phyloP scores from a whole-genome alignment of 2,797 vertebrate genomes.

The Ibycter americanus region DNA sequence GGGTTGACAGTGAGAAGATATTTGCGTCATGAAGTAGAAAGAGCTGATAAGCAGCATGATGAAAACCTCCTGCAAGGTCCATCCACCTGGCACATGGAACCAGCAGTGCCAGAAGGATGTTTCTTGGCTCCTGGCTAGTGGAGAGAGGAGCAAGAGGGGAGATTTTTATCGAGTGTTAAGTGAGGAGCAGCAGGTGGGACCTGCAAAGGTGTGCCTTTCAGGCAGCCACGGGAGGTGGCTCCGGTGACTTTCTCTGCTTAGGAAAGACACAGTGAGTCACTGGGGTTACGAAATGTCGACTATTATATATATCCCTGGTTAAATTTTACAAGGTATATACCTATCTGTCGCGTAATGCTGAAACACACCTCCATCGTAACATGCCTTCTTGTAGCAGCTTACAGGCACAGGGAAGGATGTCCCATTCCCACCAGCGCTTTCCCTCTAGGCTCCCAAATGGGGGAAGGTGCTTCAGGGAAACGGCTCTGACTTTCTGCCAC shows the following conservation, averaged over 20 bases:
- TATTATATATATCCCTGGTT: neutral
- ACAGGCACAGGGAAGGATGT: neutral
- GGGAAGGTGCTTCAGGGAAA: neutral
- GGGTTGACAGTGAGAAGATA: neutral
- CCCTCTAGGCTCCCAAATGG: neutral
- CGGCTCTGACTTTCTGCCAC: neutral
- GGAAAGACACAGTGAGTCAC: constrained; percentile 37
- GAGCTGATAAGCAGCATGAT: constrained; percentile 24
- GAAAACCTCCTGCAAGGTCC: constrained; percentile 23
- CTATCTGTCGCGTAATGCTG: neutral
- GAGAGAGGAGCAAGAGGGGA: constrained; percentile 58
- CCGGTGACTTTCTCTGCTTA: constrained; percentile 49
- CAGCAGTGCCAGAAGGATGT: constrained; percentile 33
- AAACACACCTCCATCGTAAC: neutral
- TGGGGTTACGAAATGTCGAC: constrained; percentile 39
- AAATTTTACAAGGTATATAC: neutral
- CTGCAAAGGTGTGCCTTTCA: constrained; percentile 14
- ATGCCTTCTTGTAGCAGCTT: neutral
- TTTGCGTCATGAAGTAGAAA: neutral
- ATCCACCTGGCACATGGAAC: neutral
- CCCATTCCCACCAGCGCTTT: neutral
- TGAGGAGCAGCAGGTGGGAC: constrained; percentile 61
- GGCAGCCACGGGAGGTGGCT: constrained; percentile 27
- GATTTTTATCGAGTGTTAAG: constrained; percentile 60
- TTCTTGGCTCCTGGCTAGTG: constrained; percentile 21